Conservation (phyloP, 2,797 vertebrate genomes). For the Poeciliopsis presidionis region DNA sequence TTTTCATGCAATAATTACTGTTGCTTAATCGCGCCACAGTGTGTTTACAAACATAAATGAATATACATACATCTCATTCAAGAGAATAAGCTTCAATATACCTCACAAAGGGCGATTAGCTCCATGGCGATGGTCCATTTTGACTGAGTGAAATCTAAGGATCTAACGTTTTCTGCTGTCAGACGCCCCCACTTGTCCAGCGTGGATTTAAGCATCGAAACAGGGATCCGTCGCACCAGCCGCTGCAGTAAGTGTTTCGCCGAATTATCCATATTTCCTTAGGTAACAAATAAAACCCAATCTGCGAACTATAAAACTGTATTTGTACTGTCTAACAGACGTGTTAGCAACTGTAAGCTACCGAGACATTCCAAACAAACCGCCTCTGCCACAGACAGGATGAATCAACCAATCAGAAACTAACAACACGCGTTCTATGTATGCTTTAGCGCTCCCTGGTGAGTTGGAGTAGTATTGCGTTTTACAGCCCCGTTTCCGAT, state of each 20-base stretch:
- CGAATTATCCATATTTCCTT: constrained; percentile 76
- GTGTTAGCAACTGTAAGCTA: not conserved
- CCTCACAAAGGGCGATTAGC: constrained; percentile 83
- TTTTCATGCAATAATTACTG: not conserved
- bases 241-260: constrained; percentile 80
- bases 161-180: constrained; percentile 70
- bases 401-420: constrained; percentile 67
- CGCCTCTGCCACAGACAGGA: constrained; percentile 33
- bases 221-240: constrained; percentile 82
- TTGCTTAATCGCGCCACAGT: not conserved
- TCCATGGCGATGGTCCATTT: constrained; percentile 81
- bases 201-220: constrained; percentile 63
- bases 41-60: not conserved
- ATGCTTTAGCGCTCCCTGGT: constrained; percentile 31
- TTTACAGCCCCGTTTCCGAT: not conserved
- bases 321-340: not conserved
- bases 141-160: constrained; percentile 73
- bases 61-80: not conserved
- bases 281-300: fast-evolving
- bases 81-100: constrained; percentile 31
- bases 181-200: constrained; percentile 86
- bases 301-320: fast-evolving
- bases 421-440: fast-evolving
- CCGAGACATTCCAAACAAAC: constrained; percentile 52
- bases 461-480: constrained; percentile 39